A percentile compares a stretch with the other conserved stretches of the same genome.
Evolutionary conservation across 53 echinoderm and acorn worm genomes (phyloP).

Genomic region (Mesocentrotus franciscanus): DNA sequence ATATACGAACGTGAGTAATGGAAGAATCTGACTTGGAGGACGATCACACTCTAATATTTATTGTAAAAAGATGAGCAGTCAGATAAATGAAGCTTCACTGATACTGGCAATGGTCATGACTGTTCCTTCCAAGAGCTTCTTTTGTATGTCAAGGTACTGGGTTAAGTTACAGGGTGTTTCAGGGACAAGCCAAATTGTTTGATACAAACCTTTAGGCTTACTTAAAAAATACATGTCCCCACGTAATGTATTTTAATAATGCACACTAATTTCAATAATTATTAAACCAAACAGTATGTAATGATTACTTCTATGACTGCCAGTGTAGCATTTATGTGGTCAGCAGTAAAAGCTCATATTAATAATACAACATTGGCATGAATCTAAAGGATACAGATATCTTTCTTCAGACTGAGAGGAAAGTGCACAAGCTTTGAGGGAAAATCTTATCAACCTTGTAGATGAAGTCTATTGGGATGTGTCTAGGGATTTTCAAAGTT

Average conservation of each 20-base stretch:
- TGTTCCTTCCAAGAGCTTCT: background rate
- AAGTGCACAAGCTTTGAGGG: background rate
- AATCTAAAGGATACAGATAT: background rate
- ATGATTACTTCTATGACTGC: background rate
- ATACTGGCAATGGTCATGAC: background rate
- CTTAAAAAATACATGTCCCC: background rate
- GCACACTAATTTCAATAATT: background rate
- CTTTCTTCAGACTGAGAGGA: background rate
- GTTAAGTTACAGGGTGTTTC: background rate
- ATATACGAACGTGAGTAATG: slow-evolving; percentile 55
- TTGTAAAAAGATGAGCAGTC: background rate
- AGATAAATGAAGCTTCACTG: background rate
- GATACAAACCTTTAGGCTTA: background rate
- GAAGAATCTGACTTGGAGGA: background rate
- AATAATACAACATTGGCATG: background rate
- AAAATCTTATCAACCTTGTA: background rate
- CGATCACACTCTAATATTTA: background rate
- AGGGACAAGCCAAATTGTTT: background rate
- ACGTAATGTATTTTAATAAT: background rate
- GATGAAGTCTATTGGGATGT: background rate
- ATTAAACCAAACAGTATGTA: background rate
- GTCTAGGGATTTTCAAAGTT: background rate
- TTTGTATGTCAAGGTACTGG: background rate
- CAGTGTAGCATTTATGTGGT: too few relatives aligned
- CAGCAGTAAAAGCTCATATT: background rate